These are phyloP conservation scores for Callithrix jacchus DNA, from an alignment of 2,113 vertebrate genomes.

Conservation along the genomic window DNA sequence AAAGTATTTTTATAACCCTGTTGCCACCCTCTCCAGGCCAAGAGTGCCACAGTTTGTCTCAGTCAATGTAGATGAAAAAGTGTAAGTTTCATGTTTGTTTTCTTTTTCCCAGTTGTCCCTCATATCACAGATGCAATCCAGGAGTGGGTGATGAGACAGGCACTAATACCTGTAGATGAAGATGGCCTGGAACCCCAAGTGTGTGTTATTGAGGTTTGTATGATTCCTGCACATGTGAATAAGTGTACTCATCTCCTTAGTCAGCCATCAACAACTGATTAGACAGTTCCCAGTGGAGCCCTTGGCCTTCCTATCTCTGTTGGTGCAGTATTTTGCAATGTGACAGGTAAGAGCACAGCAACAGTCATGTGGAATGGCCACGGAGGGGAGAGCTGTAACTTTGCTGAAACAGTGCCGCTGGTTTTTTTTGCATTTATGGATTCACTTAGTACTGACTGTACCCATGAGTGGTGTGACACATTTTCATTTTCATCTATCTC, in stretches of 20 bases:
- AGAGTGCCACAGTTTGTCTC: not conserved
- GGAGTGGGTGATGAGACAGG: slow-evolving; percentile 97
- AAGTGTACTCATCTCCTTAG: not conserved
- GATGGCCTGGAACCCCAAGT: slow-evolving; percentile 95
- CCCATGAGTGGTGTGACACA: not conserved
- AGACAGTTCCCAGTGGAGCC: not conserved
- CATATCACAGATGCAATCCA: slow-evolving; percentile 99
- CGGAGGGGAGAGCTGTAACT: not conserved
- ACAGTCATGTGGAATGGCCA: not conserved
- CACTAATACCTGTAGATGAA: slow-evolving; percentile 92
- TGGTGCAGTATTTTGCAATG: too few species aligned
- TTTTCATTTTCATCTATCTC: not conserved
- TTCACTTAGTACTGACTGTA: not conserved
- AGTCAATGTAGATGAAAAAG: not conserved
- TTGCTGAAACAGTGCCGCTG: not conserved
- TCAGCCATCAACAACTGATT: not conserved
- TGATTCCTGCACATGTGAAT: not conserved
- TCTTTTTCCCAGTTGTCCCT: slow-evolving; percentile 90
- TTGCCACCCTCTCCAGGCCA: not conserved
- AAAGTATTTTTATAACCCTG: not conserved
- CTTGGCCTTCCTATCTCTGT: not conserved
- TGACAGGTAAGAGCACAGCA: not conserved
- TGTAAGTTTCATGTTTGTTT: not conserved
- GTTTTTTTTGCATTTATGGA: not conserved
- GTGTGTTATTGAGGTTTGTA: slow-evolving; percentile 95